A percentile compares a stretch with the other conserved stretches of the same genome.
Conservation (phyloP, 2,888 invertebrate species). For the Ormyrus nitidulus region DNA sequence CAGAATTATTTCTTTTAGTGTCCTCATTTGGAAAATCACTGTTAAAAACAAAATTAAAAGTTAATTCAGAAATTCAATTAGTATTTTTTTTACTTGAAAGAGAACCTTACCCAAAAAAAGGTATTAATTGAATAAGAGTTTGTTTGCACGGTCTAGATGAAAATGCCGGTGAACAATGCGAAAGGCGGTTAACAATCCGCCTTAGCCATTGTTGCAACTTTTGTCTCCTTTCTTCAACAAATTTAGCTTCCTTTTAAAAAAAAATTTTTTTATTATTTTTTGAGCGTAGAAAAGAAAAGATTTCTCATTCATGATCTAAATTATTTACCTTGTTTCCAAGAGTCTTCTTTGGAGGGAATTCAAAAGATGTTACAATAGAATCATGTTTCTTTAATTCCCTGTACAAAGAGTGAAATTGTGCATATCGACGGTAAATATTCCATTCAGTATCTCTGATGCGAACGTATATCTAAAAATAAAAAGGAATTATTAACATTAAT, state of each 20-base stretch:
- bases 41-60: slow-evolving; percentile 55
- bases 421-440: slow-evolving; percentile 96
- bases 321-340: slow-evolving; percentile 89
- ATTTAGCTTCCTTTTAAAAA: slow-evolving; percentile 81
- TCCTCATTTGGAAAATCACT: slow-evolving; percentile 71
- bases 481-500: not conserved
- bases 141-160: slow-evolving; percentile 86
- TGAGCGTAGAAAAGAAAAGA: not conserved
- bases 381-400: slow-evolving; percentile 89
- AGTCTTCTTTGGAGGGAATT: slow-evolving; percentile 96
- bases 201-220: slow-evolving; percentile 92
- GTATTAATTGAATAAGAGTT: slow-evolving; percentile 86
- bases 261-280: not conserved
- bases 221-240: slow-evolving; percentile 92
- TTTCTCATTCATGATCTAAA: not conserved
- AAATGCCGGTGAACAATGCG: slow-evolving; percentile 84
- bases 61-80: not conserved
- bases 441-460: slow-evolving; percentile 93
- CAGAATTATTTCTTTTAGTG: slow-evolving; percentile 67
- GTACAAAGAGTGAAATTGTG: slow-evolving; percentile 93
- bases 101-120: slow-evolving; percentile 87
- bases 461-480: slow-evolving; percentile 81
- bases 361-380: slow-evolving; percentile 86
- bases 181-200: slow-evolving; percentile 84
- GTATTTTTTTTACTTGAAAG: not conserved